phyloP scores from a whole-genome alignment of 2,797 vertebrate genomes.

The Delichon dasypus region DNA sequence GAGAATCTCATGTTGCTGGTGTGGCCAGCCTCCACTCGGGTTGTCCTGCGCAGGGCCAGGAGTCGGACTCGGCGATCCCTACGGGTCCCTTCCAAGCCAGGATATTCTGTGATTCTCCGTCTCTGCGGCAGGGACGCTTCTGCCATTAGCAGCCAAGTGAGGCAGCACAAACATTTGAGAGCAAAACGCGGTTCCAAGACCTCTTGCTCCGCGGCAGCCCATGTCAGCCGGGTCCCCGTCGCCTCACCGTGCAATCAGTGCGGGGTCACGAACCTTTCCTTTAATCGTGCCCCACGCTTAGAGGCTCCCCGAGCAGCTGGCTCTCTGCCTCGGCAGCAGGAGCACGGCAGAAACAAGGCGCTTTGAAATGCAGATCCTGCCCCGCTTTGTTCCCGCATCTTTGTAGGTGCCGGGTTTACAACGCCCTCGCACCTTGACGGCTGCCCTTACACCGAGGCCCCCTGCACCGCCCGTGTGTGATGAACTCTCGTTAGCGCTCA shows the following conservation, averaged over 20 bases:
- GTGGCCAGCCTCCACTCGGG: neutral
- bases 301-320: neutral
- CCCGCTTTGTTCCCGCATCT: constrained; percentile 12
- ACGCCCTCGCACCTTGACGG: neutral
- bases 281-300: neutral
- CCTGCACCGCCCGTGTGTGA: neutral
- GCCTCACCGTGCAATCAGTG: neutral
- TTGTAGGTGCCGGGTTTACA: constrained; percentile 31
- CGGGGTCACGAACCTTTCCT: neutral
- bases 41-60: neutral
- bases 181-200: neutral
- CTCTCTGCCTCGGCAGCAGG: neutral
- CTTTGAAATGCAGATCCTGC: constrained; percentile 41
- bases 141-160: neutral
- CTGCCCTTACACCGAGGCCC: neutral
- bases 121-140: neutral
- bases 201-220: neutral
- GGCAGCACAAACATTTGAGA: neutral
- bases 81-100: neutral
- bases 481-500: neutral
- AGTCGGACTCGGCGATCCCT: neutral
- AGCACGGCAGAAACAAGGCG: neutral
- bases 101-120: neutral
- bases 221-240: neutral
- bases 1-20: neutral